Evolutionary conservation across 2,113 vertebrate genomes (phyloP), one percentile per base, ranked within the genome.

Genomic region (Phaetusa simplex): DNA sequence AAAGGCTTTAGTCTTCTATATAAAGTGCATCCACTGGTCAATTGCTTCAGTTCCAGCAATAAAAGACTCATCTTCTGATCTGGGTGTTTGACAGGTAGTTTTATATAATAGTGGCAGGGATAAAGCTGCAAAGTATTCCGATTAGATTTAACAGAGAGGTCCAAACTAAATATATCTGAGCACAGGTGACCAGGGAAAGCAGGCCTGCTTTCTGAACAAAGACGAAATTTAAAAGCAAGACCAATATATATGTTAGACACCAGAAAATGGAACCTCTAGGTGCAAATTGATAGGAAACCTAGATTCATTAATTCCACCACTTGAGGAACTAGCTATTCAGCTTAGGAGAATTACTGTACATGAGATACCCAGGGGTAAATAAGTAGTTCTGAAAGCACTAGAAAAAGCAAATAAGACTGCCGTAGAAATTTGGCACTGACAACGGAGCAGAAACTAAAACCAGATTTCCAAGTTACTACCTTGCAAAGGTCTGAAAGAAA

Each of bases 241-340:
- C 62, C 34, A 81, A 17, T 0, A 17, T 0, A 1, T 18, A 69
- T 1, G 2, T 49, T 56, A 53, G 45, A 69, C 27, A 86, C 3
- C 47, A 88, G 58, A 61, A 84, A 96, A 84, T 17, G 3, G 26
- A 83, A 88, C 34, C 45, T 53, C 30, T 19, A n/a, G 19, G 18
- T 66, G 11, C 36, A 91, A 81, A 84, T 23, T 12, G 30, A 74
- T 9, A 71, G 50, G 50, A 84, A 91, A 86, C 12, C 6, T 36
- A 19, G 24, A 74, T 78, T 77, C 15, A 72, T 2, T 50, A 26
- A 50, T 61, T 74, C 81, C 2, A 58, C 27, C 19, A 12, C 40
- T 52, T 82, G 6, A 91, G n/a, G 12, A 83, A 81, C 30, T 73
- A 61, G 15, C 80, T 83, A 66, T 29, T 78, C 34, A 81, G 23